Base-by-base conservation (phyloP, 1,140 invertebrate genomes). In the Sycophila sp. region DNA sequence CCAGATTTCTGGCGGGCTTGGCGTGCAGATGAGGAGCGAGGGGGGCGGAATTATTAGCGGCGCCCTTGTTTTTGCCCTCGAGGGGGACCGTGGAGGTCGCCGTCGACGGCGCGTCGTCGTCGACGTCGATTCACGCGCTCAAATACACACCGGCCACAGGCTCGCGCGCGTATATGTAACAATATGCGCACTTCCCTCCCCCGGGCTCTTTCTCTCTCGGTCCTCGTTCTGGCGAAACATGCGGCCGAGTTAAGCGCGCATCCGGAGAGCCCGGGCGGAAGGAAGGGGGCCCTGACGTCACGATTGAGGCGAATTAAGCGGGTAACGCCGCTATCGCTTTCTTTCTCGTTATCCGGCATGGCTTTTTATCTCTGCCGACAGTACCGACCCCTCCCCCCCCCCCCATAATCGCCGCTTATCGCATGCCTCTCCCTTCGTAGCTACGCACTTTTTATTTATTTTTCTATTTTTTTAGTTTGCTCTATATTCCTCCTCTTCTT, bases 281-380 rank as follows among this genome's bases (percentile, higher is more conserved):
- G 83, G 83, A 85, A 84, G 82, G 78, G 80, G 80, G 78, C n/a
- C 76, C 77, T 83, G 83, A 85, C 83, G 82, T 85, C 77, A 84
- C 77, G 83, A 84, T 83, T 82, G 79, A 82, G 78, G 80, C 78
- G 75, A 83, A 84, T 85, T 84, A 80, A 83, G 80, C 74, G 51
- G 67, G 58, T 75, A 65, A 69, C 40, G 64, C 67, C 53, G 55
- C 34, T 58, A 53, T 30, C 8, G 55, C 19, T 38, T 19, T 51
- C 45, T 38, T 22, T 60, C 58, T 19, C 34, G n/a, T n/a, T n/a
- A n/a, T n/a, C n/a, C n/a, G n/a, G n/a, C n/a, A n/a, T n/a, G n/a
- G n/a, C n/a, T n/a, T n/a, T n/a, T n/a, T n/a, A n/a, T n/a, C n/a
- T n/a, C n/a, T n/a, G n/a, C n/a, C n/a, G n/a, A n/a, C n/a, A n/a